phyloP scores from a whole-genome alignment of 1,140 invertebrate genomes.

The Drosophila repleta region DNA sequence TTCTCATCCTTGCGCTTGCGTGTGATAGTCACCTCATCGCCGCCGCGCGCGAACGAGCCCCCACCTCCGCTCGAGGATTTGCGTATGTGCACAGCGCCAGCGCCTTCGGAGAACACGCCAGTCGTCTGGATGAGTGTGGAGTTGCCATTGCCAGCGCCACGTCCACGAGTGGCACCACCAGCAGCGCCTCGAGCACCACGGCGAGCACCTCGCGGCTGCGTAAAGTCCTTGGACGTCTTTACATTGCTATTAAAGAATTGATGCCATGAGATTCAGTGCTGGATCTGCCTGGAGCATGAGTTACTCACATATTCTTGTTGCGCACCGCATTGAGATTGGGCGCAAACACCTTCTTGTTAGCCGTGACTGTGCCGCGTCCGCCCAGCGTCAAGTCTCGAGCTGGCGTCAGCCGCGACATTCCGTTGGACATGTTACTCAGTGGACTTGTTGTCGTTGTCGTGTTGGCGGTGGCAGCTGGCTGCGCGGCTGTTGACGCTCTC shows the following conservation, averaged over 20 bases:
- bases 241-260: constrained; percentile 56
- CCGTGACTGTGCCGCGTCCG: constrained; percentile 56
- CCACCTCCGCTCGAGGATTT: constrained; percentile 38
- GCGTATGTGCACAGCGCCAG: constrained; percentile 65
- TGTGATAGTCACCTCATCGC: constrained; percentile 57
- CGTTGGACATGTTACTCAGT: constrained; percentile 47
- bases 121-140: constrained; percentile 75
- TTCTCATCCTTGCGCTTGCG: constrained; percentile 72
- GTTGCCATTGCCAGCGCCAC: constrained; percentile 51
- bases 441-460: constrained; percentile 24
- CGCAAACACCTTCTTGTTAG: constrained; percentile 70
- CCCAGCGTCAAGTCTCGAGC: constrained; percentile 85
- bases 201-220: constrained; percentile 48
- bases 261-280: not conserved
- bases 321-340: constrained; percentile 80
- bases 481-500: constrained; percentile 34
- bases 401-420: constrained; percentile 79
- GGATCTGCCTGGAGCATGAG: not conserved
- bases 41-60: constrained; percentile 36
- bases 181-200: constrained; percentile 55
- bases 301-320: constrained; percentile 79
- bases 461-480: constrained; percentile 24
- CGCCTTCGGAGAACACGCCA: constrained; percentile 79
- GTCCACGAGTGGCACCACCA: constrained; percentile 52
- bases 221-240: constrained; percentile 79